These are phyloP conservation scores for Pheosia tremula DNA, from an alignment of 2,888 invertebrate genomes.

Conservation along the genomic window DNA sequence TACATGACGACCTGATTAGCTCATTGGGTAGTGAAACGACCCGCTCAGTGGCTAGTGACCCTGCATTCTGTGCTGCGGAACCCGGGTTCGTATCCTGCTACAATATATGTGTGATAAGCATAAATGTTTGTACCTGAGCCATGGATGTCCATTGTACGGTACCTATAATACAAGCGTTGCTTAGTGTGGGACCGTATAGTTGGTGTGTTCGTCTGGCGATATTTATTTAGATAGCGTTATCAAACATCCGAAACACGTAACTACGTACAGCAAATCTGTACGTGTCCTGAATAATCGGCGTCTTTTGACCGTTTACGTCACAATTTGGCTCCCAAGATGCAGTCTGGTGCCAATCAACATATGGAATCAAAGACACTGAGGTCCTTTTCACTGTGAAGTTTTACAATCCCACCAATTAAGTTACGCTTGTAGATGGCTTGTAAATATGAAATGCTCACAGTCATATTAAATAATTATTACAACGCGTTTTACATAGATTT, in stretches of 20 bases:
- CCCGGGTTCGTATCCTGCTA: too few species aligned
- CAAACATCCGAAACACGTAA: slow-evolving; percentile 49
- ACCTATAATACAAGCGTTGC: too few species aligned
- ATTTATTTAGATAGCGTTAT: slow-evolving; percentile 29
- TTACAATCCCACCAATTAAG: slow-evolving; percentile 23
- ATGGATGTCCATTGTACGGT: too few species aligned
- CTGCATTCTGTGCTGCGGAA: too few species aligned
- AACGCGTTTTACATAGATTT: neutral
- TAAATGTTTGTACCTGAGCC: too few species aligned
- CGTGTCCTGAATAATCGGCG: slow-evolving; percentile 58
- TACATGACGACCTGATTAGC: too few species aligned
- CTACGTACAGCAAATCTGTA: slow-evolving; percentile 52
- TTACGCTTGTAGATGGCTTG: neutral
- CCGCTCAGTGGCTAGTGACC: too few species aligned
- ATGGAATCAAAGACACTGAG: slow-evolving; percentile 40
- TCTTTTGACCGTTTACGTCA: slow-evolving; percentile 64
- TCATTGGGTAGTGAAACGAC: too few species aligned
- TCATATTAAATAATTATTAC: too few species aligned
- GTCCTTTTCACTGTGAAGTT: slow-evolving; percentile 49
- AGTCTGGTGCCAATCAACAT: slow-evolving; percentile 60
- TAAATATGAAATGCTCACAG: neutral
- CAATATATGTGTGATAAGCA: too few species aligned
- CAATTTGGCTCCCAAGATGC: slow-evolving; percentile 63
- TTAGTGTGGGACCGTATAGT: too few species aligned
- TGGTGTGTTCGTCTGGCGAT: too few species aligned